These are phyloP conservation scores for Azorinus chamasolen DNA, from an alignment of 2,888 invertebrate genomes.

Conservation along the genomic window DNA sequence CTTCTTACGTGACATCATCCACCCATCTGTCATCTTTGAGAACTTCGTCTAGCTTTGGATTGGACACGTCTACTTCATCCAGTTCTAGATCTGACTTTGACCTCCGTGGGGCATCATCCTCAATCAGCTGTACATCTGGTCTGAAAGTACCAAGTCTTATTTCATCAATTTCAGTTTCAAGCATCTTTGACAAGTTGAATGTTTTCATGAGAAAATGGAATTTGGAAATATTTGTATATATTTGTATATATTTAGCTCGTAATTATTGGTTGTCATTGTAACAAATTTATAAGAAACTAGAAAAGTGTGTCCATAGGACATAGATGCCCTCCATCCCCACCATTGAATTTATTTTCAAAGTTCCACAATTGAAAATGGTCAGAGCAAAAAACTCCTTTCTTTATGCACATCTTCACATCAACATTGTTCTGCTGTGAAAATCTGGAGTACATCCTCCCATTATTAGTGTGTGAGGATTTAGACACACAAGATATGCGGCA, in stretches of 20 bases:
- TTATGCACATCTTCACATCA: no score
- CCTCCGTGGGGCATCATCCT: slow-evolving; percentile 82
- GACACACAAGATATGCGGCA: no score
- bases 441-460: no score
- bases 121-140: slow-evolving; percentile 88
- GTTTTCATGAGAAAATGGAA: not conserved
- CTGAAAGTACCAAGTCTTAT: slow-evolving; percentile 78
- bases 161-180: not conserved
- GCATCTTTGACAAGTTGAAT: not conserved
- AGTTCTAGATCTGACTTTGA: slow-evolving; percentile 87
- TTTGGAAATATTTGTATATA: not conserved
- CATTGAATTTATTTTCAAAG: no score
- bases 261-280: no score
- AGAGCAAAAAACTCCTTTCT: no score
- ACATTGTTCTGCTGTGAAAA: no score
- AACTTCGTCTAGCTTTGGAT: slow-evolving; percentile 89
- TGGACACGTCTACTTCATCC: slow-evolving; percentile 88
- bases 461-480: no score
- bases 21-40: slow-evolving; percentile 90
- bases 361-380: no score
- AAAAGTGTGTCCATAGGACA: no score
- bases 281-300: no score
- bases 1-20: slow-evolving; percentile 89
- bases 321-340: no score
- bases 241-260: not conserved